A percentile compares a stretch with the other conserved stretches of the same genome.
Evolutionary conservation across 2,888 invertebrate genomes (phyloP).

Genomic region (Nephrotoma flavescens): DNA sequence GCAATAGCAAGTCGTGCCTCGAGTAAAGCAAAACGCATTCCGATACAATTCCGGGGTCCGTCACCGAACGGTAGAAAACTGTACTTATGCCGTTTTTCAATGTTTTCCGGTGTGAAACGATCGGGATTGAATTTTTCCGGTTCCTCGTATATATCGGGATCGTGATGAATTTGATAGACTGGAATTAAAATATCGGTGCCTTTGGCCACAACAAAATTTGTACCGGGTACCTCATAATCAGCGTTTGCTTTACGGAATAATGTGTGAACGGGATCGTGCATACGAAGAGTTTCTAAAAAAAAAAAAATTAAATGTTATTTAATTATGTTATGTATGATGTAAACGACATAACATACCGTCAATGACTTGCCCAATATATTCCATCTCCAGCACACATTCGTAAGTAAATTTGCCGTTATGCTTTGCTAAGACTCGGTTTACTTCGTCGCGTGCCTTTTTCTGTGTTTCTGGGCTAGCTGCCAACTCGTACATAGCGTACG

Average conservation of each 20-base stretch:
- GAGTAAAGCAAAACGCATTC: conserved; percentile 28
- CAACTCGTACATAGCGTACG: conserved; percentile 30
- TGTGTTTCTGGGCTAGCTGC: conserved; percentile 28
- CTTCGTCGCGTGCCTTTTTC: conserved; percentile 24
- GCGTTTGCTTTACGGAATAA: conserved; percentile 30
- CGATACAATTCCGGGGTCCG: conserved; percentile 27
- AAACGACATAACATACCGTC: conserved; percentile 20
- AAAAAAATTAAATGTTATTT: background rate
- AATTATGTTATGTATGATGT: too few relatives aligned
- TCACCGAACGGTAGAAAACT: conserved; percentile 25
- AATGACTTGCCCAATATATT: conserved; percentile 31
- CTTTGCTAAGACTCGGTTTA: conserved; percentile 22
- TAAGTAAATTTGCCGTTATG: conserved; percentile 27
- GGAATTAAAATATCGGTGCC: conserved; percentile 18
- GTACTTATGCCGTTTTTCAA: conserved; percentile 17
- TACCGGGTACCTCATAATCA: conserved; percentile 19
- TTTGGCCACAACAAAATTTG: conserved; percentile 16
- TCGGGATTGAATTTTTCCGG: conserved; percentile 26
- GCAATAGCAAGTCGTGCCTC: conserved; percentile 22
- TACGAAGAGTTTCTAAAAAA: conserved; percentile 25
- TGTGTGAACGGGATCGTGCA: conserved; percentile 30
- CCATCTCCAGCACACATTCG: conserved; percentile 31
- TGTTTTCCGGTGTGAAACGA: conserved; percentile 20
- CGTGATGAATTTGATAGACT: conserved; percentile 21
- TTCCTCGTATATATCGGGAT: conserved; percentile 23